phyloP scores from a whole-genome alignment of 2,888 invertebrate species.

The Brachylomia viminalis region DNA sequence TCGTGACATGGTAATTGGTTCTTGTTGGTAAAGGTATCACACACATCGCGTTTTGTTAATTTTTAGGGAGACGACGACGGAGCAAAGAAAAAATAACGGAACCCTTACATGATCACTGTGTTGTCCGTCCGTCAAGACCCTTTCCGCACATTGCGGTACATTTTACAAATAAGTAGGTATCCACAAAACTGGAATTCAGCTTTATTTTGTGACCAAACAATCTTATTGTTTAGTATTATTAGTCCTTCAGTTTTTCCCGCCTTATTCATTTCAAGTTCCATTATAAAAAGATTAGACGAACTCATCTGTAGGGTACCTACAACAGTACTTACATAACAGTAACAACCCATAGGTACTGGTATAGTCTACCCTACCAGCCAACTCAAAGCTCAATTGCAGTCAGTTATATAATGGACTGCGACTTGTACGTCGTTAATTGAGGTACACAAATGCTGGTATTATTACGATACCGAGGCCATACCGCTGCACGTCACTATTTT shows the following conservation, averaged over 20 bases:
- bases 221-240: background rate
- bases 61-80: too few relatives aligned
- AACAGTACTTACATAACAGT: background rate
- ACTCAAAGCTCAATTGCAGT: slow-evolving; percentile 43
- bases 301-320: background rate
- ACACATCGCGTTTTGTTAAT: background rate
- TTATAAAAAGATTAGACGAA: background rate
- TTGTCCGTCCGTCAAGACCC: background rate
- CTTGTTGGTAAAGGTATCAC: slow-evolving; percentile 7
- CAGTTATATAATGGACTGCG: slow-evolving; percentile 31
- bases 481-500: slow-evolving; percentile 39
- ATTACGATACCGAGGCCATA: slow-evolving; percentile 67
- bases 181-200: background rate
- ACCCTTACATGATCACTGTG: background rate
- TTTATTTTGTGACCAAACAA: background rate
- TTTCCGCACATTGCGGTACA: background rate
- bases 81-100: background rate
- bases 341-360: background rate
- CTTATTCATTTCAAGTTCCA: background rate
- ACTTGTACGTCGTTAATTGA: slow-evolving; percentile 54
- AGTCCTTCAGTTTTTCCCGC: background rate
- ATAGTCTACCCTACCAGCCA: background rate
- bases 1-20: slow-evolving; percentile 21
- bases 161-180: background rate
- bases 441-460: slow-evolving; percentile 66